Evolutionary conservation across 2,113 vertebrate genomes (phyloP), one percentile per base, ranked within the genome.

Genomic region (Carettochelys insculpta): DNA sequence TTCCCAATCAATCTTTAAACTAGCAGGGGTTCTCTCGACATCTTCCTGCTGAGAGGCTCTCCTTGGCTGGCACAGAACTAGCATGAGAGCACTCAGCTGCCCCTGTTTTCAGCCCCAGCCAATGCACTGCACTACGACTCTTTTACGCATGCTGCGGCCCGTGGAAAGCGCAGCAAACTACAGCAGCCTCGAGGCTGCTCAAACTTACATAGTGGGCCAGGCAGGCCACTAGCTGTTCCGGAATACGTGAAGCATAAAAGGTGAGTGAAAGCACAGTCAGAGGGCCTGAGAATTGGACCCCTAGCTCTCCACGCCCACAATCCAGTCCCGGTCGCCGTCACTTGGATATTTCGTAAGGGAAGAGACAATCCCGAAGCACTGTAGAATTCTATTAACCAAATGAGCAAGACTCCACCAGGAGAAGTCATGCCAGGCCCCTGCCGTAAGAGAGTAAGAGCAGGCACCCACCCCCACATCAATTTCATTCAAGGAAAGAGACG

Each of bases 51-150:
- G 45, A 48, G 17, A 8, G 8, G 45, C 4, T 47, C 73, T 76
- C 43, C 43, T 16, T 17, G 29, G 29, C 31, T 77, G 29, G 34
- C 17, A 34, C 58, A n/a, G 58, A 65, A 17, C 34, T 65, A 8
- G 38, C 68, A 73, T 43, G 13, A 43, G 11, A 10, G 68, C 38
- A 24, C 8, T 73, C 11, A 24, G n/a, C 68, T 43, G 38, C 22
- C 38, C 47, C 47, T 34, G 4, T 29, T 48, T 77, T 77, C 45
- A 48, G 45, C 25, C 45, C 27, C 27, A n/a, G n/a, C 11, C 25
- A 7, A 24, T 27, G 53, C 52, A 5, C 0, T 0, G 0, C 41
- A 27, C 68, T 43, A 73, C 14, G 34, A 22, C 75, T 77, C 71
- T n/a, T n/a, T 65, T 65, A n/a, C 56, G 75, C 19, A 2, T 48